These are phyloP conservation scores for Corapipo altera DNA, from an alignment of 2,113 vertebrate species.

Conservation along the genomic window DNA sequence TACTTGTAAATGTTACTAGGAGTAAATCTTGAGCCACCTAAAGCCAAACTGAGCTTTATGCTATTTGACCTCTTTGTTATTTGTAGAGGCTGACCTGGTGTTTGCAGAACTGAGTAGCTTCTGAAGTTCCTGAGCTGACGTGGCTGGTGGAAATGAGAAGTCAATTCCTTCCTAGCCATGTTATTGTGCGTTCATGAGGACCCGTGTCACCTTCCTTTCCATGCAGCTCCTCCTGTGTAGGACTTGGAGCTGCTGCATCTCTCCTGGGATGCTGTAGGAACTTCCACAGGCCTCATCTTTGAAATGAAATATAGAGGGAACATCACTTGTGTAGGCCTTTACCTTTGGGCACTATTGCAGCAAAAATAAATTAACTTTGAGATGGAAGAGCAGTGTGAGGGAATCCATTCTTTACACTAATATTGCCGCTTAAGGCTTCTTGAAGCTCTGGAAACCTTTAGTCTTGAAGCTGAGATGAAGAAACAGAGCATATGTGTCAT, in stretches of 20 bases:
- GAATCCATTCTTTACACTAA: background rate
- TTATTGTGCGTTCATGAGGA: background rate
- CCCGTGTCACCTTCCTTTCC: background rate
- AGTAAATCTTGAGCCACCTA: background rate
- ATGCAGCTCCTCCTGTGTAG: background rate
- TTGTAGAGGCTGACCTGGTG: background rate
- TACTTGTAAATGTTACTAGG: background rate
- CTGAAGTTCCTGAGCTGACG: background rate
- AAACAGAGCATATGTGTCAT: background rate
- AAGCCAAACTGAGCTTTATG: background rate
- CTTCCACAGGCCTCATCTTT: background rate
- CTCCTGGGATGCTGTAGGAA: background rate
- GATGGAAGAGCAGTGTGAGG: background rate
- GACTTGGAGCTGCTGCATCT: background rate
- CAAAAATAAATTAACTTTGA: background rate
- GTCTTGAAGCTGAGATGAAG: background rate
- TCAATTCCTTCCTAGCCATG: background rate
- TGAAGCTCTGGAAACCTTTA: background rate
- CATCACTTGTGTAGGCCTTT: background rate
- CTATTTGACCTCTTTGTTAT: background rate
- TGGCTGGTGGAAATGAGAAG: background rate
- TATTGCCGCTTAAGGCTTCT: background rate
- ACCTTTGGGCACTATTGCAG: background rate
- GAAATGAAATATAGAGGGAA: background rate
- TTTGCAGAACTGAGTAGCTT: rapidly evolving